Base-by-base conservation (phyloP, 2,888 invertebrate genomes). In the Metopia argyrocephala region DNA sequence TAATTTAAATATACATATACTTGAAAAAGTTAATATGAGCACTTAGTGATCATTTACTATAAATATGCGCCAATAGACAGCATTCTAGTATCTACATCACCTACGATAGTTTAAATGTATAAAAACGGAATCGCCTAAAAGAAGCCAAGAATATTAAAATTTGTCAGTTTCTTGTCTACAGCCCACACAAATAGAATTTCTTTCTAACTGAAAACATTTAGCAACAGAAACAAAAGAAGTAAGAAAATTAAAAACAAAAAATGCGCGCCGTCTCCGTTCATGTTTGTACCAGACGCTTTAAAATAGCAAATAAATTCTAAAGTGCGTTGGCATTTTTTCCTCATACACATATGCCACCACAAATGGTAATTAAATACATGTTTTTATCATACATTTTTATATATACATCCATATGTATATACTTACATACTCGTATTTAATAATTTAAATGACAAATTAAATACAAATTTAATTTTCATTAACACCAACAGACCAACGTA, bases 351-450 rank as follows among this genome's bases (percentile, higher is more conserved):
- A 38, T 38, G 48, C 27, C 69, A 54, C 59, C 46, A 46, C 46
- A 46, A 25, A 79, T 65, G 69, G 52, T 52, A 74, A 74, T 65
- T 59, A 69, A 21, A 20, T 45, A 65, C 18, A 74, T n/a, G n/a
- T n/a, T n/a, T 65, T 70, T 65, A 65, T 74, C 59, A 74, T 68
- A 46, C 25, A 38, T 56, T 7, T 20, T 18, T 50, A 38, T 9
- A 38, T 38, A 38, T 38, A 15, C 15, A 12, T 12, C 3, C 15
- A 31, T 31, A 9, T 31, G 1, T 31, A 9, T 31, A 31, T 31
- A 12, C 3, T 2, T 31, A 12, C 12, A 38, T 38, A 15, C 15
- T 38, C 15, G 12, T 2, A 3, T 38, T 9, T 38, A 38, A 38
- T 38, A 15, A 54, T 38, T 20, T 38, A 25, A 54, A 74, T 38